Evolutionary conservation across 1,140 invertebrate species (phyloP).

Genomic region (Megalonaias nervosa): DNA sequence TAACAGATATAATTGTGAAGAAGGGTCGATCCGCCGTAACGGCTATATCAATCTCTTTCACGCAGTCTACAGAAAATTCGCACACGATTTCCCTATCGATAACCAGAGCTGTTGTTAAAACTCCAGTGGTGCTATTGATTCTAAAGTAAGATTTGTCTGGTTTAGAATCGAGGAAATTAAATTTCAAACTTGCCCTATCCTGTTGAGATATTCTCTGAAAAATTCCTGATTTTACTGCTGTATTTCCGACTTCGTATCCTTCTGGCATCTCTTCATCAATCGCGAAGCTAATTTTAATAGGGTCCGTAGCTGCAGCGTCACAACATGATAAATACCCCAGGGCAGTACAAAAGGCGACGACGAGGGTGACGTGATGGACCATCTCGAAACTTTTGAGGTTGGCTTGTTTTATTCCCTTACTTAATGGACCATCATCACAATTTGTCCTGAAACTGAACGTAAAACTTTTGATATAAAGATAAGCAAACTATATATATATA

Average conservation of each 20-base stretch:
- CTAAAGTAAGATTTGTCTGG: conserved; percentile 18
- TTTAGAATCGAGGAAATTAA: conserved; percentile 9
- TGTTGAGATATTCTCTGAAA: not conserved
- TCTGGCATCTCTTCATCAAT: conserved; percentile 22
- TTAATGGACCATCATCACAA: too few species aligned
- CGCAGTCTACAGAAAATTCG: conserved; percentile 39
- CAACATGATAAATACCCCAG: too few species aligned
- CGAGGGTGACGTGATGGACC: too few species aligned
- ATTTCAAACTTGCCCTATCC: conserved; percentile 13
- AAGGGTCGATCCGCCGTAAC: conserved; percentile 36
- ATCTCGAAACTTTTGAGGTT: too few species aligned
- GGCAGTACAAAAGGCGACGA: too few species aligned
- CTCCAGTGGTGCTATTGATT: conserved; percentile 11
- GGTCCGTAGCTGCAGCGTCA: too few species aligned
- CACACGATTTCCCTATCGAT: conserved; percentile 56
- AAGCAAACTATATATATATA: too few species aligned
- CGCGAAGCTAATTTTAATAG: conserved; percentile 13
- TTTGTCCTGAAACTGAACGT: too few species aligned
- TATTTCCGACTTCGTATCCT: conserved; percentile 18
- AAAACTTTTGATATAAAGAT: too few species aligned
- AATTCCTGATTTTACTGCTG: conserved; percentile 11
- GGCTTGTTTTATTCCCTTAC: too few species aligned
- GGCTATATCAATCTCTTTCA: conserved; percentile 46
- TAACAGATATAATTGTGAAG: conserved; percentile 20
- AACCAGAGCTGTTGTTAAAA: conserved; percentile 32